These are phyloP conservation scores for Nymphalis polychloros DNA, from an alignment of 2,888 invertebrate genomes.

Conservation along the genomic window DNA sequence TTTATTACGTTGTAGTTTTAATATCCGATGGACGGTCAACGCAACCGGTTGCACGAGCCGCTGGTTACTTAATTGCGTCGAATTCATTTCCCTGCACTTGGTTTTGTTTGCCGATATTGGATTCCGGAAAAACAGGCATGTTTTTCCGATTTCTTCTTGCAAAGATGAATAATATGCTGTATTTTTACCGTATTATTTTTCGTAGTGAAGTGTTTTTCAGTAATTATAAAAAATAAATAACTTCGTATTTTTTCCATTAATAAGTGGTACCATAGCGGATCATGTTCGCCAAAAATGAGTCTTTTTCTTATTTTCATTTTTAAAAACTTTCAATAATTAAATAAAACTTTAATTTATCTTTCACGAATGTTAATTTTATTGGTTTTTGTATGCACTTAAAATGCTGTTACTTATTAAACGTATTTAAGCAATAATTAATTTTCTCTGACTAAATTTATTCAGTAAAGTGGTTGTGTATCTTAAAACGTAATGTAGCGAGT, in stretches of 20 bases:
- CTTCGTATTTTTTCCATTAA: no score
- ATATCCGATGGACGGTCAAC: conserved; percentile 23
- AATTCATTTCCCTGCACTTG: conserved; percentile 39
- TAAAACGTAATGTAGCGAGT: conserved; percentile 20
- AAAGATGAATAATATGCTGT: conserved; percentile 16
- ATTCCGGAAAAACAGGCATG: conserved; percentile 40
- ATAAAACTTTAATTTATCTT: neutral
- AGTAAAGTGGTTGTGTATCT: conserved; percentile 17
- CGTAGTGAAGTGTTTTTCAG: no score
- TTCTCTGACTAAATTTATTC: neutral
- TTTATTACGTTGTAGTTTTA: conserved; percentile 22
- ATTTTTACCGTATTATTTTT: conserved; percentile 7
- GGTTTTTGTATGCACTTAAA: neutral
- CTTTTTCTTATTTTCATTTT: neutral
- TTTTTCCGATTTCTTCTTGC: conserved; percentile 27
- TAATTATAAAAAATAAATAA: no score
- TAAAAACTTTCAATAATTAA: neutral
- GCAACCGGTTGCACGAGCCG: conserved; percentile 36
- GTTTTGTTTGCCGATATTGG: conserved; percentile 40
- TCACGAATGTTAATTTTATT: neutral
- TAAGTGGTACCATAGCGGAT: no score
- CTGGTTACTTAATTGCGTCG: conserved; percentile 39
- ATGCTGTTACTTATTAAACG: neutral
- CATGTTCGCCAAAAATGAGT: neutral
- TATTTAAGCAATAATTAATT: conserved; percentile 8